Base-by-base conservation (phyloP, 1,140 invertebrate species). In the Apis dorsata region DNA sequence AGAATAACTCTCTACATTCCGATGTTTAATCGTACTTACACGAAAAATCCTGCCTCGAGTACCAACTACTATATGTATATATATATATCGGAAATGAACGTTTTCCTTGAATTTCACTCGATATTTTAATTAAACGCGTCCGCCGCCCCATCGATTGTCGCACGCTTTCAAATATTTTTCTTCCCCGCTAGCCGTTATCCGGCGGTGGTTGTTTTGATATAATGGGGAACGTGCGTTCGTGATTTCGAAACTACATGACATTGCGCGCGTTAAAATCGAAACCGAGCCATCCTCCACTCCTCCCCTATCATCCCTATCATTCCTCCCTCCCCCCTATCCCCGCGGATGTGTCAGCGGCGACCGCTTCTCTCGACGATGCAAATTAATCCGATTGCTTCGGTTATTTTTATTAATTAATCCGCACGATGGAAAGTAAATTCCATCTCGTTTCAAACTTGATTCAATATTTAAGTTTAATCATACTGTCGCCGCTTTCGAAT, bases 361-460 rank as follows among this genome's bases (percentile, higher is more conserved):
- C 11, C 51, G 21, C n/a, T 65, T n/a, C 60, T n/a, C 53, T 21
- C 81, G 57, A 7, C 57, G 59, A 80, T 85, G 83, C 73, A 85
- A 85, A 88, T 88, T 88, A 88, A 88, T 83, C 81, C 86, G 79
- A 49, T 88, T 79, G 75, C 86, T 83, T 88, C 53, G 83, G 83
- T 81, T 88, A 79, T 88, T 88, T 88, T 88, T 76, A 88, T 88
- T 88, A 88, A 88, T 88, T 87, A 88, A 88, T 81, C 86, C 72
- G 55, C 72, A 51, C 55, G 80, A 79, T 83, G 85, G 79, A 87
- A 87, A 68, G 85, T 75, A 79, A 66, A 81, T 86, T 87, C 83
- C 82, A 87, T 79, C 75, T 71, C 82, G 86, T 57, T 77, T 65
- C 53, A 66, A 66, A 75, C 86, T 84, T 80, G 86, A 84, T 87